Conservation (phyloP, 2,888 invertebrate genomes). For the Conistra vaccinii region DNA sequence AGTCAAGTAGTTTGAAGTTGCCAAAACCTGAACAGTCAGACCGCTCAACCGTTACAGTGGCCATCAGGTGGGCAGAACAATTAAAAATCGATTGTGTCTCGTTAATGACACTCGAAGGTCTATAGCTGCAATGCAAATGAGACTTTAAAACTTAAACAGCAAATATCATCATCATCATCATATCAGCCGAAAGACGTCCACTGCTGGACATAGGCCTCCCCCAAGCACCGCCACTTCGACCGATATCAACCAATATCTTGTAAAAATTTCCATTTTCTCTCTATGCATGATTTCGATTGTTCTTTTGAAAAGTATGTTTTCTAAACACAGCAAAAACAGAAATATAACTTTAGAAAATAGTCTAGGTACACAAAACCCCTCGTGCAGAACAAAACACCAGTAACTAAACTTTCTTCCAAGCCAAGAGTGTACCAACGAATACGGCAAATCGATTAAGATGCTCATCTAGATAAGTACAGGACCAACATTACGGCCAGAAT, state of each 20-base stretch:
- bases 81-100: no score
- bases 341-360: constrained; percentile 23
- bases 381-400: constrained; percentile 30
- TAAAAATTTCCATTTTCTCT: background rate
- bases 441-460: constrained; percentile 78
- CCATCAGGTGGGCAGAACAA: no score
- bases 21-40: no score
- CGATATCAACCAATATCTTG: background rate
- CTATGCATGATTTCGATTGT: background rate
- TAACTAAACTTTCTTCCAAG: constrained; percentile 35
- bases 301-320: background rate
- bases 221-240: no score
- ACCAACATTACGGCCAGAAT: constrained; percentile 51
- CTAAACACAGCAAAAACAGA: constrained; percentile 7
- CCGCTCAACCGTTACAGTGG: no score
- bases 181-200: no score
- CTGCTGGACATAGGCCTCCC: no score
- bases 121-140: background rate
- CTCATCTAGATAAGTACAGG: constrained; percentile 73
- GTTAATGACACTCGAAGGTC: no score
- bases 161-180: no score
- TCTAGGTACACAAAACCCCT: constrained; percentile 24
- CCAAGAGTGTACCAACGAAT: constrained; percentile 41
- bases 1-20: background rate
- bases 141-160: background rate